phyloP scores from a whole-genome alignment of 2,888 invertebrate species.

The Pristionchus japonicus region DNA sequence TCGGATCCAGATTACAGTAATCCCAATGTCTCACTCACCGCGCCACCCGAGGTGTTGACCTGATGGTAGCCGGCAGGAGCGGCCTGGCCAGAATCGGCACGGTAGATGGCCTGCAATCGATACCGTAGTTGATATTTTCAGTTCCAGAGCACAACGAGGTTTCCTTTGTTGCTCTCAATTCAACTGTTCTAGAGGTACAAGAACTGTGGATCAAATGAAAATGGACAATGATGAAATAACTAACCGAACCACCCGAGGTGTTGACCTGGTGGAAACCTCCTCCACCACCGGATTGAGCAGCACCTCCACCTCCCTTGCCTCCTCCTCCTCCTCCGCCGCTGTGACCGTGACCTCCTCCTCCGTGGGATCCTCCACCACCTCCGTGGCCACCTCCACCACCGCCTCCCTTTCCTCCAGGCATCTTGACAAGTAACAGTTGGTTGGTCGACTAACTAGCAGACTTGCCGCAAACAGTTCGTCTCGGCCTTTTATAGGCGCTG shows the following conservation, averaged over 20 bases:
- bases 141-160: too few relatives aligned
- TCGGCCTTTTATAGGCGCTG: not conserved
- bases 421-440: not conserved
- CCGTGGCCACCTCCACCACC: not conserved
- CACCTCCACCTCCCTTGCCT: not conserved
- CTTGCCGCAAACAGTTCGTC: not conserved
- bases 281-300: too few relatives aligned
- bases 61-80: not conserved
- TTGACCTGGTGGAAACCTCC: not conserved
- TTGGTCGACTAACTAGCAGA: not conserved
- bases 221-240: too few relatives aligned
- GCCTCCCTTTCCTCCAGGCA: not conserved
- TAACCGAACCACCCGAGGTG: not conserved
- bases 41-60: not conserved
- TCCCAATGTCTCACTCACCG: not conserved
- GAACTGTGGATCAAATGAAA: too few relatives aligned
- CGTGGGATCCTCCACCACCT: too few relatives aligned
- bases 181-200: too few relatives aligned
- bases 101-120: too few relatives aligned
- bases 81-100: not conserved
- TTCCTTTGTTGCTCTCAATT: too few relatives aligned
- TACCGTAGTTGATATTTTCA: too few relatives aligned
- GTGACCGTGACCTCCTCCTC: too few relatives aligned
- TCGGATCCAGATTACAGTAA: not conserved
- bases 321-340: slow-evolving; percentile 19